A percentile compares a stretch with the other conserved stretches of the same genome.
phyloP scores from a whole-genome alignment of 2,888 invertebrate species.

The Nasonovia ribisnigri region DNA sequence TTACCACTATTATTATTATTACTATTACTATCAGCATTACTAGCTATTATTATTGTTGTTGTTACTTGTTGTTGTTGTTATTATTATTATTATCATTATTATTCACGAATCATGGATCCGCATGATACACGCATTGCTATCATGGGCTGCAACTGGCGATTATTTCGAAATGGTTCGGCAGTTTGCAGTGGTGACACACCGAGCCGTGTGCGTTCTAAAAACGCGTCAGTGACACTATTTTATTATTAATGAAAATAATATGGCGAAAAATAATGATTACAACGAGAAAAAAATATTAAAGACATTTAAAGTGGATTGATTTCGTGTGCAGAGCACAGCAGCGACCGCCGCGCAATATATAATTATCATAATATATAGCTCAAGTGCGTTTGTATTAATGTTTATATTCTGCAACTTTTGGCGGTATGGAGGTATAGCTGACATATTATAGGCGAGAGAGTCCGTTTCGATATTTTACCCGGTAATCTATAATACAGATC shows the following conservation, averaged over 20 bases:
- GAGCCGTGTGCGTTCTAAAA: constrained; percentile 10
- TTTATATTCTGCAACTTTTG: background rate
- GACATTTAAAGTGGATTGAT: background rate
- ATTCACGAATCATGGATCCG: constrained; percentile 34
- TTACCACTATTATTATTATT: constrained; percentile 25
- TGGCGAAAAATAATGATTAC: background rate
- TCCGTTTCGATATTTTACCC: background rate
- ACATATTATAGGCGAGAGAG: background rate
- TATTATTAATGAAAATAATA: constrained; percentile 14
- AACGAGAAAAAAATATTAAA: background rate
- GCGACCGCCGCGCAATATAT: background rate
- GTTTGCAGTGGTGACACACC: background rate
- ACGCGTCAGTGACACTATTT: constrained; percentile 22
- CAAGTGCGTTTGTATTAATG: background rate
- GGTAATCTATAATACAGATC: background rate
- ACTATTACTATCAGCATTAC: constrained; percentile 47
- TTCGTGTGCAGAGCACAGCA: background rate
- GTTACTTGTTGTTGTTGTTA: constrained; percentile 8
- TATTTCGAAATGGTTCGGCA: constrained; percentile 48
- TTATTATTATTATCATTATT: constrained; percentile 55
- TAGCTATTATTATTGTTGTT: constrained; percentile 15
- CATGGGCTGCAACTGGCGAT: background rate
- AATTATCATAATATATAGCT: background rate
- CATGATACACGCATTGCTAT: background rate
- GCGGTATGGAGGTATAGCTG: background rate